Base-by-base conservation (phyloP, 1,140 invertebrate genomes). In the Himalopsyche phryganea region DNA sequence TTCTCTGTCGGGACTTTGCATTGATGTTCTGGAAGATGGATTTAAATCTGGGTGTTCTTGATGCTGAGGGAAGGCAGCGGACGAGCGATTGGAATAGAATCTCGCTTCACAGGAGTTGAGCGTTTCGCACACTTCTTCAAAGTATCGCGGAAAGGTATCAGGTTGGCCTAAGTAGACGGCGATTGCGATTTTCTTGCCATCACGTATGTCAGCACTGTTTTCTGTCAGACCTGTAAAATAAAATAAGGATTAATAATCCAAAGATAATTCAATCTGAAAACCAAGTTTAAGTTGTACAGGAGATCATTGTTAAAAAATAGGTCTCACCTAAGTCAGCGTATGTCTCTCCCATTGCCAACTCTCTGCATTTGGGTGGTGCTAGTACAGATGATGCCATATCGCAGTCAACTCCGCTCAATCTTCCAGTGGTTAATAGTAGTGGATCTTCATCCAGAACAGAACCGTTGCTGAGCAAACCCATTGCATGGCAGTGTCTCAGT, bases 141-240 rank as follows among this genome's bases (percentile, higher is more conserved):
- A 81, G 69, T 87, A 88, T 76, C 83, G 85, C 63, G 83, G 78
- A 73, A 90, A 91, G 65, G 83, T 86, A 57, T 89, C 88, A 19
- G 89, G 87, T 66, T 88, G 88, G 11, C 91, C 91, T 23, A 93
- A 74, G 68, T 90, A 91, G 14, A 94, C 90, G 1, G 88, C 86
- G 35, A 94, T 87, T 41, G 85, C 84, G 50, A 94, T 89, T 69
- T 89, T 81, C 71, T 93, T 94, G 36, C 91, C 91, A 65, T 92
- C 90, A n/a, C 84, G 88, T 33, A 86, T 83, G 67, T 88, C 86
- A 32, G 84, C 81, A 61, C 88, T 81, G 48, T 87, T 86, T 50
- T 85, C 81, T 0, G 80, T 79, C 7, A 82, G 78, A 59, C 75
- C 74, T 76, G 66, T 33, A 50, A 51, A 23, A 63, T 42, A 50